Evolutionary conservation across 1,140 invertebrate species (phyloP).

Genomic region (Arctopsyche grandis): DNA sequence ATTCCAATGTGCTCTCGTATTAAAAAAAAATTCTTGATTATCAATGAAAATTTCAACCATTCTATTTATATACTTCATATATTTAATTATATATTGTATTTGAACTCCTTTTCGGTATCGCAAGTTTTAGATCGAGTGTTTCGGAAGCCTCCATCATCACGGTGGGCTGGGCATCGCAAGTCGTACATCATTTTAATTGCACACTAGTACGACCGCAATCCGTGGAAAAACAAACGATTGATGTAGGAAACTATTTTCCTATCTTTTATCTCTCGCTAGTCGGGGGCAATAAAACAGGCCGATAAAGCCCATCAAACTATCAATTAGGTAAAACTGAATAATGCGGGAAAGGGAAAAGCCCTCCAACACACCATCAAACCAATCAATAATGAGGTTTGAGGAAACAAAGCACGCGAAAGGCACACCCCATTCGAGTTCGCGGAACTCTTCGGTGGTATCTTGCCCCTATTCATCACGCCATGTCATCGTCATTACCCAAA

Average conservation of each 20-base stretch:
- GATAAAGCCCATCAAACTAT: slow-evolving; percentile 50
- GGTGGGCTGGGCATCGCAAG: too few relatives aligned
- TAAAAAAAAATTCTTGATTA: too few relatives aligned
- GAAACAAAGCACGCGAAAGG: slow-evolving; percentile 17
- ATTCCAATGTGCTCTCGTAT: too few relatives aligned
- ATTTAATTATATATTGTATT: too few relatives aligned
- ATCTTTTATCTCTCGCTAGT: slow-evolving; percentile 13
- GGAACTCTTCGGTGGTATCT: slow-evolving; percentile 26
- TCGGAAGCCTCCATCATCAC: too few relatives aligned
- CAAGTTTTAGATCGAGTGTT: too few relatives aligned
- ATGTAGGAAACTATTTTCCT: slow-evolving; percentile 11
- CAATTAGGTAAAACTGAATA: slow-evolving; percentile 50
- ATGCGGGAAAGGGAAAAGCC: background rate
- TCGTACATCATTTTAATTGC: slow-evolving; percentile 27
- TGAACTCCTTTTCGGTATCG: too few relatives aligned
- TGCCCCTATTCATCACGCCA: background rate
- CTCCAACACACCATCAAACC: background rate
- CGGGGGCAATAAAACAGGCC: slow-evolving; percentile 24
- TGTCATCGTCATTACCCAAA: slow-evolving; percentile 6
- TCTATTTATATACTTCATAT: too few relatives aligned
- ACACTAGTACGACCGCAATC: background rate
- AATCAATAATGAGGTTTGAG: slow-evolving; percentile 45
- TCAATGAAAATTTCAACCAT: background rate
- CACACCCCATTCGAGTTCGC: slow-evolving; percentile 32
- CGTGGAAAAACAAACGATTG: background rate